Base-by-base conservation (phyloP, 2,888 invertebrate genomes). In the Schrankia costaestrigalis region DNA sequence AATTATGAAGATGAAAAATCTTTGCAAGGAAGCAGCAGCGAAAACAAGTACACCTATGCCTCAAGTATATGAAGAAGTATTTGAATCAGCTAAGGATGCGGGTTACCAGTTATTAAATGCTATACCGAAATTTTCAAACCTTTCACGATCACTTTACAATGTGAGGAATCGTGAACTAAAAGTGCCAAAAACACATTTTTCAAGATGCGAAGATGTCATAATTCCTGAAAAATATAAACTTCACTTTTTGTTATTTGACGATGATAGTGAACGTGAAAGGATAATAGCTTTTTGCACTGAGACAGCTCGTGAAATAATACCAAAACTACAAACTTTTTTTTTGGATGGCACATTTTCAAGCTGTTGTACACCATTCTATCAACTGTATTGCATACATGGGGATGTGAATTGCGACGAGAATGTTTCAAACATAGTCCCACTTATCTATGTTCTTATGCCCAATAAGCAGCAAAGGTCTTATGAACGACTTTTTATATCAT, bases 11-110 rank as follows among this genome's bases (percentile, higher is more conserved):
- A 26, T 25, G 17, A 35, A 19, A 35, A 29, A 25, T 30, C 10
- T 29, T 25, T 35, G 35, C 11, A 40, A 30, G 29, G 39, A 40
- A 40, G 31, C 21, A 11, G 40, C 35, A 35, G 35, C 31, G 5
- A 35, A 40, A 12, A 35, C 40, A 11, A 19, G 9, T 10, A 40
- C 27, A 31, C 35, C 27, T 35, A 40, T 31, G 35, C 35, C 40
- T 28, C 35, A 40, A 35, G 27, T 40, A 15, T 39, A 31, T 31
- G 26, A 31, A 36, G 25, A 22, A 22, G 25, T 14, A 13, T 26
- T 21, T 21, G 15, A 12, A 15, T 9, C 22, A 22, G 19, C 19
- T 19, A 33, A 26, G 33, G 33, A 33, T 33, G 22, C 18, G 26
- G 33, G 33, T 26, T 26, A 19, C 33, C 11, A 33, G 19, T 26